These are phyloP conservation scores for Leptinotarsa lineolata DNA, from an alignment of 1,140 invertebrate genomes.

Conservation along the genomic window DNA sequence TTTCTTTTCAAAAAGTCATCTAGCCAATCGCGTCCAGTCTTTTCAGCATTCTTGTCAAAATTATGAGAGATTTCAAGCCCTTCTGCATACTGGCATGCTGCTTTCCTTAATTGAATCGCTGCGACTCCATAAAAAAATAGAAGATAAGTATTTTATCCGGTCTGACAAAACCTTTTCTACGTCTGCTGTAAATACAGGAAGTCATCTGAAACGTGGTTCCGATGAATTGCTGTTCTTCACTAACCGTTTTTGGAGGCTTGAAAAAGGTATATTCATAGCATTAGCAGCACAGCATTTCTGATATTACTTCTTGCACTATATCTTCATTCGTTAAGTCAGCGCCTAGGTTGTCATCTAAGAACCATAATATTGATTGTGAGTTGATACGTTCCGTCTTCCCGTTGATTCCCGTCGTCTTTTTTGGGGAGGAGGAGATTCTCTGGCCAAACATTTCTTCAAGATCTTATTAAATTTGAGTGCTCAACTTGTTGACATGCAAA, in stretches of 20 bases:
- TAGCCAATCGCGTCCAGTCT: constrained; percentile 12
- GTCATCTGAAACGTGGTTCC: not conserved
- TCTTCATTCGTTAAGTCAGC: too few relatives aligned
- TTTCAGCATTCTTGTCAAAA: constrained; percentile 11
- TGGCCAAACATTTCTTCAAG: too few relatives aligned
- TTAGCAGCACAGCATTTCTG: constrained; percentile 12
- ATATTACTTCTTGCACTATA: too few relatives aligned
- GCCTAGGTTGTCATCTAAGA: too few relatives aligned
- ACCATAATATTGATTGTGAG: too few relatives aligned
- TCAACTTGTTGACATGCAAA: too few relatives aligned
- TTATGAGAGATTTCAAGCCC: not conserved
- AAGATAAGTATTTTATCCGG: constrained; percentile 2
- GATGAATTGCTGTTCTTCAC: constrained; percentile 7
- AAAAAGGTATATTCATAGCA: not conserved
- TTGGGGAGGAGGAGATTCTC: too few relatives aligned
- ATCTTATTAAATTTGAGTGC: too few relatives aligned
- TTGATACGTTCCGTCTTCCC: too few relatives aligned
- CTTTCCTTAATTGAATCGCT: not conserved
- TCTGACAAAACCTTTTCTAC: too few relatives aligned
- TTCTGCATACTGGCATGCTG: not conserved
- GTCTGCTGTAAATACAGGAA: too few relatives aligned
- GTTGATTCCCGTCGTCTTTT: too few relatives aligned
- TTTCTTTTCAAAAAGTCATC: not conserved
- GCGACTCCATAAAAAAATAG: not conserved
- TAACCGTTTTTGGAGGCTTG: not conserved